Conservation (phyloP, 2,888 invertebrate species). For the Drosophila stalkeri region DNA sequence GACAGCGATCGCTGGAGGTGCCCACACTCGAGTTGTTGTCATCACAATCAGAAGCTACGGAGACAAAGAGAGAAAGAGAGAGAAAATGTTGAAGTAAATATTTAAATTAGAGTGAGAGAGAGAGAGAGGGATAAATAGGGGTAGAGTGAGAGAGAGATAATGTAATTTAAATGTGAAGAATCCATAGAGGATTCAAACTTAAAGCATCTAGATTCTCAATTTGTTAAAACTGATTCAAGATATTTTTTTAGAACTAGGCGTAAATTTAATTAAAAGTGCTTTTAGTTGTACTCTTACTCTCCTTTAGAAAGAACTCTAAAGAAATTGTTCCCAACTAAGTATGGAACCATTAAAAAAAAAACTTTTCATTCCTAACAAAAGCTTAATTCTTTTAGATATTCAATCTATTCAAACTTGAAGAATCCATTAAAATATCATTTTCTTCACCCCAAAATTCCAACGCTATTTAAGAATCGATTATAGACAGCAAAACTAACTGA, state of each 20-base stretch:
- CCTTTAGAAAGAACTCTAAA: too few species aligned
- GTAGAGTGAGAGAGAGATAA: neutral
- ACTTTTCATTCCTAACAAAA: neutral
- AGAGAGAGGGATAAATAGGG: too few species aligned
- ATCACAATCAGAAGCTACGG: conserved; percentile 83
- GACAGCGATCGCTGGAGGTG: conserved; percentile 84
- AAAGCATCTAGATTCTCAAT: too few species aligned
- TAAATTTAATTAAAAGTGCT: too few species aligned
- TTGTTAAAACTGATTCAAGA: too few species aligned
- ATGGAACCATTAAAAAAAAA: too few species aligned
- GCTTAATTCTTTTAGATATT: too few species aligned
- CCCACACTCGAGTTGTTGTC: conserved; percentile 84
- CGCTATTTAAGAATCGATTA: conserved; percentile 30
- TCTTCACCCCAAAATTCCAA: neutral
- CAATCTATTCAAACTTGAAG: neutral
- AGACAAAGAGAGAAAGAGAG: conserved; percentile 6
- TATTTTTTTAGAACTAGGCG: too few species aligned
- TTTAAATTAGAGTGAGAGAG: conserved; percentile 7
- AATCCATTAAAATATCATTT: neutral
- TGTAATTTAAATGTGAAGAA: too few species aligned
- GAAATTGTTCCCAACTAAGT: too few species aligned
- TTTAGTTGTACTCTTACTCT: too few species aligned
- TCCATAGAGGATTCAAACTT: too few species aligned
- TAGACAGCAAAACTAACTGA: neutral
- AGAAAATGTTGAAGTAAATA: conserved; percentile 5